Conservation (phyloP, 1,140 invertebrate species). For the Plutomurus gul region DNA sequence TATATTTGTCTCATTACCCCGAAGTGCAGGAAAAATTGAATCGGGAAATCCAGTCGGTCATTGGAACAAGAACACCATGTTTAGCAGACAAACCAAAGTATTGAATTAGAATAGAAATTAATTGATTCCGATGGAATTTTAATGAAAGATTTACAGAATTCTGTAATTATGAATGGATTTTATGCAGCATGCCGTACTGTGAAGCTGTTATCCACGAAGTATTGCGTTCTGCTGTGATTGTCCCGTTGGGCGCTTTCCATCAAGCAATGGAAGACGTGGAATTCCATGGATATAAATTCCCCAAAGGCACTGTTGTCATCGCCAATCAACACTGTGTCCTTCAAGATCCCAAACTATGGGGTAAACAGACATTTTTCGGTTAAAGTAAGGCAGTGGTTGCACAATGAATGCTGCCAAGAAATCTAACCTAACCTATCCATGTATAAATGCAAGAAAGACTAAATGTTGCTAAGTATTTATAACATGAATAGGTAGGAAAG, state of each 20-base stretch:
- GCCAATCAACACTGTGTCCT: constrained; percentile 77
- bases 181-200: constrained; percentile 36
- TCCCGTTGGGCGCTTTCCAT: constrained; percentile 25
- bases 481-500: no score
- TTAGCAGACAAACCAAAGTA: neutral
- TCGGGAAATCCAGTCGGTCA: neutral
- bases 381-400: no score
- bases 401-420: no score
- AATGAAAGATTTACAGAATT: neutral
- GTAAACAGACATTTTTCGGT: no score
- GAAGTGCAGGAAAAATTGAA: neutral
- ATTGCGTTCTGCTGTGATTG: constrained; percentile 31
- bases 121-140: neutral
- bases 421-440: no score
- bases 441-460: no score
- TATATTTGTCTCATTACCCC: neutral
- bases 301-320: constrained; percentile 68
- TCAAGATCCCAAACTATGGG: constrained; percentile 71
- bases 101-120: neutral
- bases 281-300: constrained; percentile 39
- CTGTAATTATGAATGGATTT: neutral
- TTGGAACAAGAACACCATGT: neutral
- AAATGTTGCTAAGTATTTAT: no score
- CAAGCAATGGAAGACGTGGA: constrained; percentile 4
- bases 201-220: constrained; percentile 37